Base-by-base conservation (phyloP, 2,797 vertebrate species). In the Gobionotothen gibberifrons region DNA sequence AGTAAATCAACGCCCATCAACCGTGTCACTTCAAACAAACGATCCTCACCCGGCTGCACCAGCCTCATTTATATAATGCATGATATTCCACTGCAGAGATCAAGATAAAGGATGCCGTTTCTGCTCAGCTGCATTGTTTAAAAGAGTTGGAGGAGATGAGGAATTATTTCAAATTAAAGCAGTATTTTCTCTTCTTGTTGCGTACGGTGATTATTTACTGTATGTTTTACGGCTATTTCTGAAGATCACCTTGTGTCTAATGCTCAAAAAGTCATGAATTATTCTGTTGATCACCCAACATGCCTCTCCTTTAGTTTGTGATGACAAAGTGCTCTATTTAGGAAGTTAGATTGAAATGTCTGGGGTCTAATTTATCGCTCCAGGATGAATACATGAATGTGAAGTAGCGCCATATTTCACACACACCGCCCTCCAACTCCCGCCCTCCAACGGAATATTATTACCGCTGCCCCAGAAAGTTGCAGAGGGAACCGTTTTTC, bases 1-100 rank as follows among this genome's bases (percentile, higher is more conserved):
- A 96, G 95, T 96, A 96, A 97, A 96, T 97, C 95, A 96, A 93
- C 89, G 91, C 93, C 95, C 88, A 95, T 96, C 96, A 95, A 92
- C 82, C 88, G 78, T 92, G 95, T 96, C 96, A 93, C 95, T 94
- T 96, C 94, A 96, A 96, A 96, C 95, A 96, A 96, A 96, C 91
- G 94, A 96, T 75, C 74, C 22, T 95, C 93, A 89, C 93, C 89
- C 83, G 64, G 90, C 88, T 90, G 93, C 95, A 86, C 92, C 93
- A 87, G 94, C 93, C 92, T 92, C 90, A 95, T 96, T 95, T 94
- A 94, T 95, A 94, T 95, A 84, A 75, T 82, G 89, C 91, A 72
- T 90, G 90, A 93, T 78, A 91, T 94, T 92, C 95, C 94, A 96
- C 80, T 71, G 62, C 47, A 36, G 51, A 75, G 81, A 84, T 85